Evolutionary conservation across 2,797 vertebrate genomes (phyloP), one percentile per base, ranked within the genome.

Genomic region (Schizothorax lantsangensis): DNA sequence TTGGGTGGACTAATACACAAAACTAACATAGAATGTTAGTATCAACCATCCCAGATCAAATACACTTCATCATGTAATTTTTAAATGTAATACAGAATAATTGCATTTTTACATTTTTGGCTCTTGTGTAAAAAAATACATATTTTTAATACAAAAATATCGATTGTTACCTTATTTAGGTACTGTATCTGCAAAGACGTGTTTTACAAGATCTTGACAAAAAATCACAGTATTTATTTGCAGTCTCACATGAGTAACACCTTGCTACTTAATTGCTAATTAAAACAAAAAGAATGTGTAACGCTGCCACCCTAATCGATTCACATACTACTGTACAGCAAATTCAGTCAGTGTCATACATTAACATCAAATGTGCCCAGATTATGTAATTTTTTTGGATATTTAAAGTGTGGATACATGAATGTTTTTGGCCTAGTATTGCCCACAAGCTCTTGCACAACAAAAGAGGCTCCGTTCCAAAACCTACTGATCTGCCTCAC

Each of bases 391-490:
- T 64, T 30, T 30, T 43, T 62, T 1, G 14, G 77, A 79, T 79
- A 43, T 74, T 64, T 64, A 26, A 79, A 64, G n/a, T 45, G n/a
- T 79, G 23, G 4, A 64, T 26, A 36, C 8, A 15, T 64, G 2
- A 30, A 62, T 64, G 23, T 79, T 79, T 79, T 79, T 62, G n/a
- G 54, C 21, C 77, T 79, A 45, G 57, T 45, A 45, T 79, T 79
- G 57, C 78, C 78, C 57, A 79, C 54, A 62, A 43, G 54, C 59
- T 79, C 78, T 79, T 79, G 54, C 78, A 79, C 78, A 79, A 79
- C 78, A 64, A 79, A 79, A 64, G 78, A 64, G 78, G 78, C 78
- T 64, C 54, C 3, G 78, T 64, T 79, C 78, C 78, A 79, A 79
- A 64, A 79, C 78, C 78, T 62, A 79, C 38, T 64, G 78, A 45